Evolutionary conservation across 2,797 vertebrate species (phyloP), one percentile per base, ranked within the genome.

Genomic region (Ctenopoma kingsleyae): DNA sequence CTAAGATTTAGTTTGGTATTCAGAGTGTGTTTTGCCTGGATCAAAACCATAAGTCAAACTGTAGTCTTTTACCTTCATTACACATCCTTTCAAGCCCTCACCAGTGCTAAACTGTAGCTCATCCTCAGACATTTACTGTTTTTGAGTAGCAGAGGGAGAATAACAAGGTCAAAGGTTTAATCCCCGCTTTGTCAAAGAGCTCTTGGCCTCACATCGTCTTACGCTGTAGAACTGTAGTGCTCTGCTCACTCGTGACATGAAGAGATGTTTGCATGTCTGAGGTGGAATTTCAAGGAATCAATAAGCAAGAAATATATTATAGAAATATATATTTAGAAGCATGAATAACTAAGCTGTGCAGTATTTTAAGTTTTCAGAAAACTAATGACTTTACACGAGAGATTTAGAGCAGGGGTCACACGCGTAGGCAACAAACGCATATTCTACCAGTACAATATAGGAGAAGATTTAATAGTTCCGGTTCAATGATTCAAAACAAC

Each of bases 161-260:
- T 41, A 65, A 67, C 4, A 16, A 74, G 59, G 48, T 82, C 66
- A 80, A 61, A 75, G 61, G 71, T 71, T 78, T 71, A 40, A 80
- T 81, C 59, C 57, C 1, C 1, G 61, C 64, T 71, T 52, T 38
- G 38, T 67, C 25, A 52, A 57, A 53, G 63, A 1, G 50, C 57
- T 27, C 25, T n/a, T 8, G n/a, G 30, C 58, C 46, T 62, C 20
- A 20, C 32, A 43, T 41, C 5, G 44, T 35, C 35, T 36, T 25
- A 22, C 8, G 11, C 43, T 46, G n/a, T 4, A 53, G 23, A 19
- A 0, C 40, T 35, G 25, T 36, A 15, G 53, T 2, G 41, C 43
- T 40, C n/a, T 58, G 66, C 58, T 56, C 48, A 8, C 47, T 49
- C 32, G 3, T 36, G 30, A 57, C 22, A 16, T 15, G 41, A 10